phyloP scores from a whole-genome alignment of 1,140 invertebrate genomes.

The Drosophila sp. region DNA sequence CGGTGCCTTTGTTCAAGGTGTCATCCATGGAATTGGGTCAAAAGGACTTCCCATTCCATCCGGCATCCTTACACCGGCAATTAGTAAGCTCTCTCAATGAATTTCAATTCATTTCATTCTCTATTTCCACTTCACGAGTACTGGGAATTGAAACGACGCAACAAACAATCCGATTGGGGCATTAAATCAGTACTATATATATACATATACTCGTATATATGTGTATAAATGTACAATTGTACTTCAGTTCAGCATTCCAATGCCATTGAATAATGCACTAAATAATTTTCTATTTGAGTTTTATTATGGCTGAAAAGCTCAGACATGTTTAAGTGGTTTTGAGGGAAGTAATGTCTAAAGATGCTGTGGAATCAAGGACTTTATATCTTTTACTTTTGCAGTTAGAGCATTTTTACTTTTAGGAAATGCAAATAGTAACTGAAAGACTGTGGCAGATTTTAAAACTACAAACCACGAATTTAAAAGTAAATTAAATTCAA shows the following conservation, averaged over 20 bases:
- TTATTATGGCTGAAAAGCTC: background rate
- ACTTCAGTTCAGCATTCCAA: background rate
- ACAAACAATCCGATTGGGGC: background rate
- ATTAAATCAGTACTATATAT: background rate
- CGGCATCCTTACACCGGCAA: background rate
- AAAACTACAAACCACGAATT: no score
- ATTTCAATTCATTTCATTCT: slow-evolving; percentile 16
- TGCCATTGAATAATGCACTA: background rate
- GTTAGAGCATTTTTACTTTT: no score
- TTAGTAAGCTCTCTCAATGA: background rate
- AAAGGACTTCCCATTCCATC: background rate
- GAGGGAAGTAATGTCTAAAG: background rate
- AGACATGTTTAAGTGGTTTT: background rate
- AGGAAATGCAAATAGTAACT: no score
- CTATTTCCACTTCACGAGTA: background rate
- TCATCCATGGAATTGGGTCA: slow-evolving; percentile 24
- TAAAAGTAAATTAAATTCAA: no score
- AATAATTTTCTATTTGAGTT: background rate
- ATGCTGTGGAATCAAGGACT: background rate
- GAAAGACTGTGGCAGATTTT: no score
- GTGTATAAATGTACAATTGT: background rate
- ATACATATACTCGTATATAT: background rate
- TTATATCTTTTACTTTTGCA: no score
- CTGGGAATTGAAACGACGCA: background rate
- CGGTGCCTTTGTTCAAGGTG: slow-evolving; percentile 17